Conservation (phyloP, 1,140 invertebrate genomes). For the Halyomorpha halys region DNA sequence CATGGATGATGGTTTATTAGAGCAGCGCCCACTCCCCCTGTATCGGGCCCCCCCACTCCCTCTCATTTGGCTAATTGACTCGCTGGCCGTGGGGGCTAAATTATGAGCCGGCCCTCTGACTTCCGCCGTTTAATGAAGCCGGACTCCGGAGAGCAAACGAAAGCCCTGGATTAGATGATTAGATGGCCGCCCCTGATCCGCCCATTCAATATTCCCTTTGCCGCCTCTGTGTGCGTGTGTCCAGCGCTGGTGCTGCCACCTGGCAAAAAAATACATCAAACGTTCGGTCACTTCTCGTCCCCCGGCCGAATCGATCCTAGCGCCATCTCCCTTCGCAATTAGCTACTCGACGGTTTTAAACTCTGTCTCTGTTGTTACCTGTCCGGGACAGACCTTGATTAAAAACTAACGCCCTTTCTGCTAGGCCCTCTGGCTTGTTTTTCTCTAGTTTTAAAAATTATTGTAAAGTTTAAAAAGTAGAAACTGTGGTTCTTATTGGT, state of each 20-base stretch:
- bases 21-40: background rate
- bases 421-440: too few species aligned
- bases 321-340: slow-evolving; percentile 12
- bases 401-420: too few species aligned
- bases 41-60: background rate
- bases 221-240: background rate
- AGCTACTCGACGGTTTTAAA: background rate
- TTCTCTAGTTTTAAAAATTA: too few species aligned
- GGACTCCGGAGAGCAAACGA: slow-evolving; percentile 10
- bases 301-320: background rate
- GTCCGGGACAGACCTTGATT: too few species aligned
- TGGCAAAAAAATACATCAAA: slow-evolving; percentile 18
- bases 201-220: slow-evolving; percentile 17
- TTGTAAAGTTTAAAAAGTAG: too few species aligned
- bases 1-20: slow-evolving; percentile 19
- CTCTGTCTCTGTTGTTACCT: slow-evolving; percentile 2
- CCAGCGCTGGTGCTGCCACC: background rate
- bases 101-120: slow-evolving; percentile 13
- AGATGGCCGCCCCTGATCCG: background rate
- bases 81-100: slow-evolving; percentile 8
- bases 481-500: too few species aligned
- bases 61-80: slow-evolving; percentile 14
- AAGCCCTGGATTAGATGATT: slow-evolving; percentile 17
- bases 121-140: slow-evolving; percentile 18
- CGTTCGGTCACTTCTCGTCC: slow-evolving; percentile 6